phyloP scores from a whole-genome alignment of 2,113 vertebrate genomes.

The Machaerirhynchus nigripectus region DNA sequence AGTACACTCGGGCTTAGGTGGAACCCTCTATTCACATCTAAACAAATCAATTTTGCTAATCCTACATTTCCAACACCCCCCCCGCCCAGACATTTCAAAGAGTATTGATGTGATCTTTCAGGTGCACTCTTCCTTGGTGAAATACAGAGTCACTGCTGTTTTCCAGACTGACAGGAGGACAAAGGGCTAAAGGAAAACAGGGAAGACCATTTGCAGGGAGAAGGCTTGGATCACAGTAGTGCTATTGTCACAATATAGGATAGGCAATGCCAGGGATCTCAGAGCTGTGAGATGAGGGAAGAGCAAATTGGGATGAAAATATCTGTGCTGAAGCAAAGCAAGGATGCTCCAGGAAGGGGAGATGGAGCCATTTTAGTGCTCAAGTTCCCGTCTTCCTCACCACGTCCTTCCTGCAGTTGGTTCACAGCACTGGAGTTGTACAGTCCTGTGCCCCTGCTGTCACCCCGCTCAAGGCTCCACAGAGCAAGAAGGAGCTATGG shows the following conservation, averaged over 20 bases:
- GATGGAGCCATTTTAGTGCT: background rate
- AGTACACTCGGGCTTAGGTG: background rate
- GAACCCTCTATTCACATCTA: background rate
- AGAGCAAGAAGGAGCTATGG: background rate
- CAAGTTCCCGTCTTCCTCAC: background rate
- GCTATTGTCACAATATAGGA: background rate
- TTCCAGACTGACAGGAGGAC: background rate
- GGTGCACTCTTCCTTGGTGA: background rate
- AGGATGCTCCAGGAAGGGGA: background rate
- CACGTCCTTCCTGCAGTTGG: accelerated
- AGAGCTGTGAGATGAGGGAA: background rate
- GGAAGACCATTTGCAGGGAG: background rate
- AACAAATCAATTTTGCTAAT: background rate
- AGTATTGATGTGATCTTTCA: background rate
- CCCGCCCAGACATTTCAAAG: background rate
- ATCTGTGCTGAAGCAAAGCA: background rate
- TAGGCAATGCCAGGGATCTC: background rate
- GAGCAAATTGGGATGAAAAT: background rate
- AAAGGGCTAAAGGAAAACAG: background rate
- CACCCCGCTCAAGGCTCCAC: background rate
- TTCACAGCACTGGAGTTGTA: background rate
- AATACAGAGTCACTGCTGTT: background rate
- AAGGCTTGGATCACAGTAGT: background rate
- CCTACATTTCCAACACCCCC: background rate
- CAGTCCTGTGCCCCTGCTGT: no score